Conservation (phyloP, 2,797 vertebrate genomes). For the Alectoris magna region DNA sequence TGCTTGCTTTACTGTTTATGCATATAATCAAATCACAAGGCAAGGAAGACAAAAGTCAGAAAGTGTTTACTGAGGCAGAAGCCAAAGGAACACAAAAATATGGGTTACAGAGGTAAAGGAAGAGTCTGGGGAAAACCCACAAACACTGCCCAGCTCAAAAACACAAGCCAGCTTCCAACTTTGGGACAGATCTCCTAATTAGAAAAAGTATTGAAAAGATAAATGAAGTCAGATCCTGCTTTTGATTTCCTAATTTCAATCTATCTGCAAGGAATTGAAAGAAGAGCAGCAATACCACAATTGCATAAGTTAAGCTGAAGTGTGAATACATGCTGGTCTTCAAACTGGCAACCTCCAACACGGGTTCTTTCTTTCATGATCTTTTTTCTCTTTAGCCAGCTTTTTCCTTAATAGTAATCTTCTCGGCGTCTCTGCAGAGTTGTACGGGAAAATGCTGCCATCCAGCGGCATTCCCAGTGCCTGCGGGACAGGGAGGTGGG, state of each 20-base stretch:
- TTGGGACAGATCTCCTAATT: background rate
- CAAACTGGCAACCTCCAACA: background rate
- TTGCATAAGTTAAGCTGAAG: conserved; percentile 17
- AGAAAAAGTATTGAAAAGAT: background rate
- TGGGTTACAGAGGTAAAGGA: background rate
- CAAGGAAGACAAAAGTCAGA: background rate
- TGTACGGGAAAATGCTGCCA: conserved; percentile 67
- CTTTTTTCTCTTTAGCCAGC: background rate
- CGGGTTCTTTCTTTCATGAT: background rate
- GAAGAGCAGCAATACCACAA: background rate
- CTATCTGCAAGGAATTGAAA: background rate
- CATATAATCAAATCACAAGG: background rate
- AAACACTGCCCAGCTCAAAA: background rate
- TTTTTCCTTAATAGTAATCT: background rate
- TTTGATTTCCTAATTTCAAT: conserved; percentile 29
- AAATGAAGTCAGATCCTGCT: background rate
- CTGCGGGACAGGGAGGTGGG: background rate
- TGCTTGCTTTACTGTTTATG: background rate
- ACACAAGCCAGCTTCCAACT: background rate
- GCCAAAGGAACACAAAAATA: background rate
- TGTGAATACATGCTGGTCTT: background rate
- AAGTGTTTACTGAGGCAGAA: background rate
- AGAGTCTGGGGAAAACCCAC: background rate
- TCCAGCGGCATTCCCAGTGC: conserved; percentile 48
- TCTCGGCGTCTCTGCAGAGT: background rate